A percentile compares a stretch with the other conserved stretches of the same genome.
These are phyloP conservation scores for Tetranychus truncatus DNA, from an alignment of 2,888 invertebrate species.

Conservation along the genomic window DNA sequence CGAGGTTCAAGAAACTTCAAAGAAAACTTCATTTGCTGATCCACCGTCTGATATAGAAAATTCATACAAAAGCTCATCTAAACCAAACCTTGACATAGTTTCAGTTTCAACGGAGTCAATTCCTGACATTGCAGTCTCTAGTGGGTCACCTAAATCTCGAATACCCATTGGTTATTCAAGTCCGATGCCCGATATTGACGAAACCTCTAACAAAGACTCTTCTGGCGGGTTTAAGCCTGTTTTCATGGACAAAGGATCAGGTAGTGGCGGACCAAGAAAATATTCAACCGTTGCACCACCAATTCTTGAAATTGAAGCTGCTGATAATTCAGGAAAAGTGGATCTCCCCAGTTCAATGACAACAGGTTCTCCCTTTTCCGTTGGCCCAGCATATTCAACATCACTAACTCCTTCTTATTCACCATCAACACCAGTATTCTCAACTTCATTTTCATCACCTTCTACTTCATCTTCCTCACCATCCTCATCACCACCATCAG, in stretches of 20 bases:
- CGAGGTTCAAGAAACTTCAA: neutral
- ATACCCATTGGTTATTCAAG: neutral
- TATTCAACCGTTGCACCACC: conserved; percentile 3
- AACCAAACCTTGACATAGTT: neutral
- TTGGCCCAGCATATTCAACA: neutral
- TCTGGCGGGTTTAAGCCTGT: neutral
- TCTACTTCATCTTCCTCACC: neutral
- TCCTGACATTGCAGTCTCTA: neutral
- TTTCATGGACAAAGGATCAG: neutral
- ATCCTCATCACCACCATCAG: neutral
- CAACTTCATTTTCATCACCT: neutral
- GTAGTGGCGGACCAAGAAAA: neutral
- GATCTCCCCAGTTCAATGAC: neutral
- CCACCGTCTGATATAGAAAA: neutral
- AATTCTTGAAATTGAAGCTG: conserved; percentile 1
- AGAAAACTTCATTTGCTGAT: neutral
- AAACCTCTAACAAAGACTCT: neutral
- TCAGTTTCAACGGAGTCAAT: neutral
- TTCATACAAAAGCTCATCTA: neutral
- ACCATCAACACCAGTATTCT: neutral
- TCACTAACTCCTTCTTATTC: neutral
- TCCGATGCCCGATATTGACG: conserved; percentile 2
- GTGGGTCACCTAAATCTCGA: neutral
- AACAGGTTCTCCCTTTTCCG: neutral
- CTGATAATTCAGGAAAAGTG: conserved; percentile 8